Evolutionary conservation across 2,113 vertebrate genomes (phyloP), one percentile per base, ranked within the genome.

Genomic region (Tylochromis polylepis): DNA sequence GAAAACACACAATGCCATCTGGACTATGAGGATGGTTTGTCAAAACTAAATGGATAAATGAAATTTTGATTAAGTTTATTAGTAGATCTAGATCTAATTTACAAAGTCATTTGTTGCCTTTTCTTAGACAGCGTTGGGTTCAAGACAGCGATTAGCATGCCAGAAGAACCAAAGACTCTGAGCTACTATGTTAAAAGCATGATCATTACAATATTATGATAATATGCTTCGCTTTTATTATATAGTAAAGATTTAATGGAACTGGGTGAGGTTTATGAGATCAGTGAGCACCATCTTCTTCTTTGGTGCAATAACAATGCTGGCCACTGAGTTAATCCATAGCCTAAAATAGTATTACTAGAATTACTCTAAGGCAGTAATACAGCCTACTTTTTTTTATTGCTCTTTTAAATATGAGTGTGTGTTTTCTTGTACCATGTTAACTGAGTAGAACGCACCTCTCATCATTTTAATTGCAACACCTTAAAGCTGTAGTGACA

Each of bases 41-140:
- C 92, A 94, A 96, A 96, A 95, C 94, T 97, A 97, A 97, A 97
- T 95, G 95, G 95, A 96, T 96, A 96, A 97, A 98, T 97, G 94
- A 96, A 96, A 97, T 96, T 97, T 97, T 96, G 95, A 97, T 97
- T 96, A 97, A 94, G 93, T 97, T 97, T 96, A 97, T 97, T 97
- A 96, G 96, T 95, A 96, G 94, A 90, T 85, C 81, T 75, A 84
- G 88, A 94, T 95, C 92, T 87, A 93, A 94, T 97, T 97, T 96
- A 95, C 94, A 89, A 60, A 96, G 95, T 93, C 91, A 95, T 97
- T 96, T 94, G 96, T 96, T 96, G 85, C 77, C 90, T 89, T 95
- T 96, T 93, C 94, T 93, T 96, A 92, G 91, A 94, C 87, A 91
- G 86, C 88, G 93, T 92, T 81, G 88, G 92, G 93, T 93, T 93